Evolutionary conservation across 2,797 vertebrate species (phyloP).

Genomic region (Hafferia zeledoni): DNA sequence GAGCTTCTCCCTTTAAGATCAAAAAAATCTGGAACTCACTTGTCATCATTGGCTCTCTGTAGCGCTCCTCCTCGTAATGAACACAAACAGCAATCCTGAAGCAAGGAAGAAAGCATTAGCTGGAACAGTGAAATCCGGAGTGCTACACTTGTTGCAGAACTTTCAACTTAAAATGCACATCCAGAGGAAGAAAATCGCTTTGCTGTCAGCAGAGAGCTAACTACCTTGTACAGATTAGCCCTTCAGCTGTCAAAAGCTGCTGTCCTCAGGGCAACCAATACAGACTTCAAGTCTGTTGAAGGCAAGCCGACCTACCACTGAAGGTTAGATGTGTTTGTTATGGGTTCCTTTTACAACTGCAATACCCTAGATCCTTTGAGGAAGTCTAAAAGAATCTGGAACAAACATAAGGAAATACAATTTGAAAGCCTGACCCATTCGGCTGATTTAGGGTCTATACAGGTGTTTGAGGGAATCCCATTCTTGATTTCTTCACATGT

Average conservation of each 20-base stretch:
- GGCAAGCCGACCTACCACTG: not conserved
- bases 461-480: not conserved
- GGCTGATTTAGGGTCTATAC: not conserved
- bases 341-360: not conserved
- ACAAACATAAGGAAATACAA: not conserved
- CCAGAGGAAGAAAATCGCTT: not conserved
- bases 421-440: not conserved
- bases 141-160: not conserved
- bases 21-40: conserved; percentile 78
- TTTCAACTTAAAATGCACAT: not conserved
- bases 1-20: not conserved
- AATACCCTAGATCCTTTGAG: not conserved
- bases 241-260: not conserved
- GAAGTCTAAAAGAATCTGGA: not conserved
- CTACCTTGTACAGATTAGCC: not conserved
- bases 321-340: not conserved
- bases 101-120: conserved; percentile 11
- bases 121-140: not conserved
- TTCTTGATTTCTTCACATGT: not conserved
- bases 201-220: not conserved
- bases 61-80: conserved; percentile 93
- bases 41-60: conserved; percentile 94
- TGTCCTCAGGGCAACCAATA: not conserved
- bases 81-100: conserved; percentile 95
- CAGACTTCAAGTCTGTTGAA: not conserved